Evolutionary conservation across 2,888 invertebrate species (phyloP), one percentile per base, ranked within the genome.

Genomic region (Lymantria monacha): DNA sequence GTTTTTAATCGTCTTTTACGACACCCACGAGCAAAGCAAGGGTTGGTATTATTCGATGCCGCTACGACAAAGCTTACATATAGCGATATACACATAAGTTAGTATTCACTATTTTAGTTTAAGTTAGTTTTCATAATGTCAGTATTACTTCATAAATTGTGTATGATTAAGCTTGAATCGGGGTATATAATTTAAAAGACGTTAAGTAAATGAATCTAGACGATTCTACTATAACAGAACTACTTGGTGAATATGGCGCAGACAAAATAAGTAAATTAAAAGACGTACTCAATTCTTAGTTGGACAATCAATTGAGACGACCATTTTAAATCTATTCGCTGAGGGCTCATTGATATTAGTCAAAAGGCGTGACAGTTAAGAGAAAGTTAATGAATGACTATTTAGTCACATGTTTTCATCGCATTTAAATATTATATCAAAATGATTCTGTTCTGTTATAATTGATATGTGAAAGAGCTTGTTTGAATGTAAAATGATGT

Each of bases 381-480:
- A 74, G 79, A 79, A 79, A 79, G 78, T 77, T 70, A 76, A 74
- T 76, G 65, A 77, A 72, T 72, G 71, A 74, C 68, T 72, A 43
- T 46, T 22, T 22, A 22, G 68, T 68, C 74, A 66, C 63, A 61
- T 64, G 64, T 70, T 70, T 65, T 66, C 63, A 57, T 66, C 59
- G 63, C 68, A 72, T 74, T 72, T 69, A 69, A 76, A 76, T 74
- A 73, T 73, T 69, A 46, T 40, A 30, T 22, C 50, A 57, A 62
- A 59, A 65, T 59, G 67, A 61, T 65, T 55, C 58, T 61, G 51
- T 55, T 63, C 51, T 57, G 53, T 61, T 53, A 58, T 59, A 33
- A 33, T 10, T 33, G 33, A 33, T 33, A 10, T 10, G 33, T 33
- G 33, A 33, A 33, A 33, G 33, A 33, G 33, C 33, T 10, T 10